phyloP scores from a whole-genome alignment of 2,797 vertebrate species.

The Spondyliosoma cantharus region DNA sequence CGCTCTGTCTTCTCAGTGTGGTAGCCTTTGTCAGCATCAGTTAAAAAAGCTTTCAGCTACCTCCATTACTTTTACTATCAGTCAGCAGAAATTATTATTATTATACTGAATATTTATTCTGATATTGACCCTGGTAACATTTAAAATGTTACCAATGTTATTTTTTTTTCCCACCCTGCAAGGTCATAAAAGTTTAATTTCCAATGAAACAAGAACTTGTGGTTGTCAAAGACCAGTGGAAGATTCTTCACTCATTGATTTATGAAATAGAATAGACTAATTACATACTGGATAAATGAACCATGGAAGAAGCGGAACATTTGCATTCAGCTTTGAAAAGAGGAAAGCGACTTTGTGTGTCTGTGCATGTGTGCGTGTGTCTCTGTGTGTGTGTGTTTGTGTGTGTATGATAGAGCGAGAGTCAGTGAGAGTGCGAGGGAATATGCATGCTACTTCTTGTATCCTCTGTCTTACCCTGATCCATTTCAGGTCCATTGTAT shows the following conservation, averaged over 20 bases:
- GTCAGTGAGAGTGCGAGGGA: slow-evolving; percentile 26
- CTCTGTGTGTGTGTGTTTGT: background rate
- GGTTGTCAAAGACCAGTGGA: slow-evolving; percentile 69
- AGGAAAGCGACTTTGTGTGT: slow-evolving; percentile 29
- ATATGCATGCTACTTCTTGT: slow-evolving; percentile 66
- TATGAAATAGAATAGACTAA: slow-evolving; percentile 80
- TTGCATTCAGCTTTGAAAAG: slow-evolving; percentile 73
- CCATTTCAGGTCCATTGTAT: slow-evolving; percentile 84
- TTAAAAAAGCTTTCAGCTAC: slow-evolving; percentile 13
- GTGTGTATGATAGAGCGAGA: background rate
- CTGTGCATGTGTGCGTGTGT: slow-evolving; percentile 5
- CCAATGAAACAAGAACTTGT: slow-evolving; percentile 40
- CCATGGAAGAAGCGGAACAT: slow-evolving; percentile 75
- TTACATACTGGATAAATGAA: slow-evolving; percentile 82
- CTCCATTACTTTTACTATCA: slow-evolving; percentile 7
- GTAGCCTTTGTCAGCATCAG: slow-evolving; percentile 10
- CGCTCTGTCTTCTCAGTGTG: background rate
- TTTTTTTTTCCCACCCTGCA: slow-evolving; percentile 20
- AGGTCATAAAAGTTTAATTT: slow-evolving; percentile 61
- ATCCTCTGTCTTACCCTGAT: slow-evolving; percentile 80
- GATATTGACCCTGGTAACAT: slow-evolving; percentile 34
- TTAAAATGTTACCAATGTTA: slow-evolving; percentile 13
- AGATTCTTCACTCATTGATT: slow-evolving; percentile 74
- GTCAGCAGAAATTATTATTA: slow-evolving; percentile 21
- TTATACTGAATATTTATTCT: slow-evolving; percentile 38